Evolutionary conservation across 2,113 vertebrate species (phyloP), one percentile per base, ranked within the genome.

Genomic region (Miniopterus natalensis): DNA sequence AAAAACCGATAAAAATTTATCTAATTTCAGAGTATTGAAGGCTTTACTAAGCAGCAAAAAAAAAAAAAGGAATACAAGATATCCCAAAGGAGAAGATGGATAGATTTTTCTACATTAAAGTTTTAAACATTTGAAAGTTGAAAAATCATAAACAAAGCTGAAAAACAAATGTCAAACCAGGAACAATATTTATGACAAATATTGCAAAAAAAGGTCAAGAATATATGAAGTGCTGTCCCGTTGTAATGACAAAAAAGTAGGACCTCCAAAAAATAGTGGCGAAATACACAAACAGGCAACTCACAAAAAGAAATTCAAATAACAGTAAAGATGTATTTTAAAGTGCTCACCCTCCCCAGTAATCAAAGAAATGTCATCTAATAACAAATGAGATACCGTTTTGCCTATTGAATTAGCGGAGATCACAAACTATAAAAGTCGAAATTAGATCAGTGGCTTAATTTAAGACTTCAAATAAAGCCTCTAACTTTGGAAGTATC

Each of bases 131-230:
- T 73, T 81, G 45, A 84, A 95, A 88, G 45, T 84, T 75, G 81
- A 84, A 92, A 96, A 92, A 83, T 55, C 70, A 75, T 73, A 85
- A 90, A 74, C 17, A 90, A 94, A 75, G 40, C 45, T 92, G 53
- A 93, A 86, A 92, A 6, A 80, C 80, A 77, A 93, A 83, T 84
- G 51, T 84, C 75, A 89, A 90, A 89, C 9, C 53, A 92, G 8
- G 59, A 68, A 93, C 80, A 83, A 59, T 78, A 83, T 92, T 93
- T 85, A 66, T 81, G 81, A 87, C 20, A 81, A 79, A 84, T 80
- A 66, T 21, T 77, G 25, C 20, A 90, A 94, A 86, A n/a, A 95
- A 94, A 84, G 11, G n/a, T 86, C 77, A 95, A 84, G 20, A 95
- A 84, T 51, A 1, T 87, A 88, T 66, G 59, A 84, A 84, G 6